phyloP scores from a whole-genome alignment of 2,888 invertebrate genomes.

The Acanthosepion lycidas region DNA sequence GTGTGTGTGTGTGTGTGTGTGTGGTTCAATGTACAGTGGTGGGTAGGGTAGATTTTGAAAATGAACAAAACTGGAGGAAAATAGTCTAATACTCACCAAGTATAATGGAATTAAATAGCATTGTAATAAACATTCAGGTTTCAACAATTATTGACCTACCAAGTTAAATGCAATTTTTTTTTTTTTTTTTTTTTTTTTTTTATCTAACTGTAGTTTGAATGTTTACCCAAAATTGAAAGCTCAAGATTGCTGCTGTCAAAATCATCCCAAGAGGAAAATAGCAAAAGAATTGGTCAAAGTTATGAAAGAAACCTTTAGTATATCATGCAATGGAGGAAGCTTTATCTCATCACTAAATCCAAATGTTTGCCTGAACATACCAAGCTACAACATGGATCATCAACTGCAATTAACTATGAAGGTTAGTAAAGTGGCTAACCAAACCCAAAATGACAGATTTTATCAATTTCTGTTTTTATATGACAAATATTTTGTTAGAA shows the following conservation, averaged over 20 bases:
- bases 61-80: too few species aligned
- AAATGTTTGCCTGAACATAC: conserved; percentile 66
- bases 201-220: background rate
- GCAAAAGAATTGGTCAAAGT: conserved; percentile 54
- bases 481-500: too few species aligned
- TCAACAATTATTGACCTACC: background rate
- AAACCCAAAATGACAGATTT: conserved; percentile 45
- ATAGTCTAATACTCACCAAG: too few species aligned
- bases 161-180: background rate
- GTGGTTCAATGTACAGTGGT: too few species aligned
- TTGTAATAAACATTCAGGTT: too few species aligned
- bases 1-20: too few species aligned
- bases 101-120: too few species aligned
- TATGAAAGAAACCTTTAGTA: conserved; percentile 64
- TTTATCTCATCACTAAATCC: conserved; percentile 65
- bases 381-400: conserved; percentile 60
- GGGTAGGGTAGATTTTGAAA: too few species aligned
- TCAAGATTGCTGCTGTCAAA: background rate
- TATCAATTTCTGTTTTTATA: too few species aligned
- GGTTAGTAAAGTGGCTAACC: conserved; percentile 56
- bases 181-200: background rate
- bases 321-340: conserved; percentile 68
- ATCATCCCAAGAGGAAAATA: background rate
- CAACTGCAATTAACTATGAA: conserved; percentile 65
- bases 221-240: background rate